A percentile compares a stretch with the other conserved stretches of the same genome.
These are phyloP conservation scores for Rousettus leschenaultii DNA, from an alignment of 2,113 vertebrate genomes.

Conservation along the genomic window DNA sequence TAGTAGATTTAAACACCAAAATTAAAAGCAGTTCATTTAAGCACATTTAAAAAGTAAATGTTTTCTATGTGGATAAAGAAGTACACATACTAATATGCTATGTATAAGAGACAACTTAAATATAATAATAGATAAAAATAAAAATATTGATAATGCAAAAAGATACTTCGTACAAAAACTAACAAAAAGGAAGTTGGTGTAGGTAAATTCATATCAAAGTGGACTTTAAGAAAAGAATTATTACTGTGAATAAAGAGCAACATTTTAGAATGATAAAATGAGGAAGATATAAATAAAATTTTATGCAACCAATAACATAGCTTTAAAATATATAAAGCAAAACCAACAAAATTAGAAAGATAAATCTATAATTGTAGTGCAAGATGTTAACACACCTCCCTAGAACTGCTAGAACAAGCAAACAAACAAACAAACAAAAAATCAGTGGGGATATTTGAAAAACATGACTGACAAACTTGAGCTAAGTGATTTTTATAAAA, in stretches of 20 bases:
- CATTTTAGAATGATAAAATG: background rate
- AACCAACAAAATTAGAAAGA: background rate
- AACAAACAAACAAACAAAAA: background rate
- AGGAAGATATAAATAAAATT: background rate
- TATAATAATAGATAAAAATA: background rate
- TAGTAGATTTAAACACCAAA: background rate
- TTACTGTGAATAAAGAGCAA: background rate
- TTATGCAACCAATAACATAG: background rate
- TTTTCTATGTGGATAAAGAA: background rate
- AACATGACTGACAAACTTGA: background rate
- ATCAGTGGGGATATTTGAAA: background rate
- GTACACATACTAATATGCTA: background rate
- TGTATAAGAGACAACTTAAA: background rate
- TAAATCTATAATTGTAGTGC: background rate
- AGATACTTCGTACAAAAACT: background rate
- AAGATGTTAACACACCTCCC: background rate
- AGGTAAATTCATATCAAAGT: background rate
- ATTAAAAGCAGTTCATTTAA: background rate
- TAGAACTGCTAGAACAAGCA: background rate
- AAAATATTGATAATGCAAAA: background rate
- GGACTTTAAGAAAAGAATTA: background rate
- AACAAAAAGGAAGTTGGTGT: background rate
- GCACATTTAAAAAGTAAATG: background rate
- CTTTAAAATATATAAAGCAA: background rate
- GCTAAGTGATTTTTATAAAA: background rate